Evolutionary conservation across 2,113 vertebrate genomes (phyloP).

Genomic region (Corapipo altera): DNA sequence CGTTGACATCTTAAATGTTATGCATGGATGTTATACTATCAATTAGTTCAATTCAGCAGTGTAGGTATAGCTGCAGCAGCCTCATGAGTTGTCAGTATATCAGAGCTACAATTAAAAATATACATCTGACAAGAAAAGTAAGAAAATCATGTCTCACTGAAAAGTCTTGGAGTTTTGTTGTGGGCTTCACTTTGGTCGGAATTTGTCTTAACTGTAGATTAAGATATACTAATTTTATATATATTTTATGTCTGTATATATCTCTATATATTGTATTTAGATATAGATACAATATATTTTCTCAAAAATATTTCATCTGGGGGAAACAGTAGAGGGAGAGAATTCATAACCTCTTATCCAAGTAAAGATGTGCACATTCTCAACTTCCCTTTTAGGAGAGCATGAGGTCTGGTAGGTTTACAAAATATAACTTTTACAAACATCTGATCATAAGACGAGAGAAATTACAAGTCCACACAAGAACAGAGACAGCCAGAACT

Average conservation of each 20-base stretch:
- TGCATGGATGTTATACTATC: neutral
- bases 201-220: neutral
- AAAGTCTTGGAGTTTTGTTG: neutral
- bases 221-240: neutral
- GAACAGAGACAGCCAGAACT: neutral
- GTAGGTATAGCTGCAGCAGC: neutral
- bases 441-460: neutral
- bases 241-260: fast-evolving
- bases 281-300: neutral
- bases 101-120: neutral
- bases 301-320: neutral
- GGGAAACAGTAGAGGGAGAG: fast-evolving
- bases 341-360: neutral
- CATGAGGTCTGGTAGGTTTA: neutral
- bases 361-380: neutral
- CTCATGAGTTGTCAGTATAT: neutral
- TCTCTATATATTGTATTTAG: neutral
- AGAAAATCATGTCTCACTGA: neutral
- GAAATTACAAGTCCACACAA: neutral
- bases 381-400: fast-evolving
- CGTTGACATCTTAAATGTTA: neutral
- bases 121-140: neutral
- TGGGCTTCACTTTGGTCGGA: neutral
- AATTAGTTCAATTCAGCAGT: neutral
- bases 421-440: neutral